These are phyloP conservation scores for Camponotus pennsylvanicus DNA, from an alignment of 1,140 invertebrate species.

Conservation along the genomic window DNA sequence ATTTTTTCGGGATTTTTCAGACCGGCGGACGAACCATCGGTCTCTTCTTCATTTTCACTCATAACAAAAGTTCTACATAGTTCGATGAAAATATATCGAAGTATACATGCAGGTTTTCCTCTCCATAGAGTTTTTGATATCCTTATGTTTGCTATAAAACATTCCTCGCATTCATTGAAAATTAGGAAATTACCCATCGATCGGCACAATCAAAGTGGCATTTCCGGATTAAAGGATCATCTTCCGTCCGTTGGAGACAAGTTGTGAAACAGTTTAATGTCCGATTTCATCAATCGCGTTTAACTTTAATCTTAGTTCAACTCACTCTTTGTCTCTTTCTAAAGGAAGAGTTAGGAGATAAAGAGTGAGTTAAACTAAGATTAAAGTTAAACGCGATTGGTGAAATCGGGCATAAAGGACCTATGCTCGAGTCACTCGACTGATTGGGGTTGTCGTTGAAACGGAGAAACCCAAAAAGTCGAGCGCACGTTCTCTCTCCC, in stretches of 20 bases:
- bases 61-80: not conserved
- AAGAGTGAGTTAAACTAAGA: no score
- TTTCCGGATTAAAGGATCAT: constrained; percentile 20
- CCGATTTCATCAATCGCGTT: no score
- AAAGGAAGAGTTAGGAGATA: no score
- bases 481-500: not conserved
- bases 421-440: not conserved
- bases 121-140: not conserved
- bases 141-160: constrained; percentile 5
- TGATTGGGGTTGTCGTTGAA: constrained; percentile 16
- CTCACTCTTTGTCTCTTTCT: no score
- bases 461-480: constrained; percentile 31
- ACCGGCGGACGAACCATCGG: not conserved
- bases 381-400: no score
- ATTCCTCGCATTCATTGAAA: not conserved
- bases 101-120: not conserved
- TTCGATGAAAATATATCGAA: constrained; percentile 17
- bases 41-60: not conserved
- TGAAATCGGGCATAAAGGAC: no score
- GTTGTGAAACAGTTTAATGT: not conserved
- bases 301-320: no score
- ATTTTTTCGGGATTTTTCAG: constrained; percentile 10
- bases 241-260: constrained; percentile 22
- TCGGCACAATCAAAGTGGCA: constrained; percentile 4
- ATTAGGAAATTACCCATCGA: not conserved